Base-by-base conservation (phyloP, 2,888 invertebrate species). In the Andrena minutula region DNA sequence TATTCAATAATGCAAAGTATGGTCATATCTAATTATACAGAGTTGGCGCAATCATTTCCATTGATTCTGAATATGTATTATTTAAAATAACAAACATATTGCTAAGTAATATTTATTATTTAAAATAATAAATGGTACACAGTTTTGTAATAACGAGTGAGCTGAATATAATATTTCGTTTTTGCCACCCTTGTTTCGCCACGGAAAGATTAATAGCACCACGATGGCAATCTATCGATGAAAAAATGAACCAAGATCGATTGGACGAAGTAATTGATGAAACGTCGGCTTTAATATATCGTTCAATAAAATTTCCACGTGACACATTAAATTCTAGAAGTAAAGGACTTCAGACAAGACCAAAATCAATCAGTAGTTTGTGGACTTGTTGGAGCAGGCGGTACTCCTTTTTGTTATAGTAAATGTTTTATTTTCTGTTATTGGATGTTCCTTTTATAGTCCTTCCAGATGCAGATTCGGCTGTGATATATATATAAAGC, bases 221-320 rank as follows among this genome's bases (percentile, higher is more conserved):
- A 10, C 5, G 60, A 30, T 56, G 60, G 32, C 58, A 60, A 77
- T 49, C 28, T 49, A 32, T 66, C 65, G 58, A 77, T 77, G 56
- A 75, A 60, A 77, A 75, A 60, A 49, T 4, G 47, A 75, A 60
- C 10, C 20, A 58, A 75, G 77, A 77, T 75, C 58, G 75, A 77
- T 77, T 1, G 77, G 35, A 8, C 35, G 4, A 4, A 23, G 75
- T 75, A 75, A 77, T 75, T 65, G 77, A 77, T 75, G 75, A 65
- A 65, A 49, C 65, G 64, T 75, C 77, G 12, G 28, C 8, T 47
- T 49, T 60, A 65, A 77, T 58, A 28, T 77, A 65, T 65, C 32
- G 74, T 1, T 20, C 32, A 23, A 47, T 49, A 58, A 56, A 64
- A 65, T 26, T 74, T 64, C 26, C 20, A 28, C 32, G 12, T 20